A percentile compares a stretch with the other conserved stretches of the same genome.
phyloP scores from a whole-genome alignment of 2,113 vertebrate species.

The Illadopsis cleaveri region DNA sequence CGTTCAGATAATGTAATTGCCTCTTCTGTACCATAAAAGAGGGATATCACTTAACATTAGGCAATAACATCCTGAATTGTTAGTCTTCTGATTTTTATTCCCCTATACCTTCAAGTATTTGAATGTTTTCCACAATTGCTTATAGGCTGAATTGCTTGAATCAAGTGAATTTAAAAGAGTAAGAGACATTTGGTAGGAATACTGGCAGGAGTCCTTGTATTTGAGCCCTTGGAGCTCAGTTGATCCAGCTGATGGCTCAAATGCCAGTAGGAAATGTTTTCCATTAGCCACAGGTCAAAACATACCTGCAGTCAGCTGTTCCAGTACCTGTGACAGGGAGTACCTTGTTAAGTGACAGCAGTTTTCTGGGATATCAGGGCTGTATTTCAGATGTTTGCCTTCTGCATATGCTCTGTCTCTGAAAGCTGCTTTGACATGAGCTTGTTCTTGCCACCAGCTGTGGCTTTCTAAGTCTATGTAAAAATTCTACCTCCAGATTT shows the following conservation, averaged over 20 bases:
- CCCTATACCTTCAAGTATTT: background rate
- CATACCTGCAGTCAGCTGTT: background rate
- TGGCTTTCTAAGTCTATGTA: background rate
- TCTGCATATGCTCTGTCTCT: background rate
- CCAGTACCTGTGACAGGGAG: rapidly evolving
- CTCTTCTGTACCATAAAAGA: background rate
- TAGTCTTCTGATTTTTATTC: background rate
- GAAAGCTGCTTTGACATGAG: background rate
- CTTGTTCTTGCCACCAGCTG: background rate
- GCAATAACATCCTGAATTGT: background rate
- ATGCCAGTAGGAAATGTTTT: background rate
- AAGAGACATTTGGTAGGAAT: background rate
- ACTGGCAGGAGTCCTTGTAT: background rate
- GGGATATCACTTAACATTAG: background rate
- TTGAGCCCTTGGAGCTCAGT: background rate
- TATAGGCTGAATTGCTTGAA: background rate
- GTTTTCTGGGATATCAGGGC: background rate
- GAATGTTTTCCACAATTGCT: background rate
- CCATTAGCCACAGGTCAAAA: background rate
- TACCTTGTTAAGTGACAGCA: background rate
- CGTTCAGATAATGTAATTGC: background rate
- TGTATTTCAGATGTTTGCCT: background rate
- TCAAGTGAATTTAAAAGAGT: background rate
- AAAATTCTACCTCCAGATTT: background rate
- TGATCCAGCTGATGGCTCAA: background rate